phyloP scores from a whole-genome alignment of 2,113 vertebrate genomes.

The Condylura cristata region DNA sequence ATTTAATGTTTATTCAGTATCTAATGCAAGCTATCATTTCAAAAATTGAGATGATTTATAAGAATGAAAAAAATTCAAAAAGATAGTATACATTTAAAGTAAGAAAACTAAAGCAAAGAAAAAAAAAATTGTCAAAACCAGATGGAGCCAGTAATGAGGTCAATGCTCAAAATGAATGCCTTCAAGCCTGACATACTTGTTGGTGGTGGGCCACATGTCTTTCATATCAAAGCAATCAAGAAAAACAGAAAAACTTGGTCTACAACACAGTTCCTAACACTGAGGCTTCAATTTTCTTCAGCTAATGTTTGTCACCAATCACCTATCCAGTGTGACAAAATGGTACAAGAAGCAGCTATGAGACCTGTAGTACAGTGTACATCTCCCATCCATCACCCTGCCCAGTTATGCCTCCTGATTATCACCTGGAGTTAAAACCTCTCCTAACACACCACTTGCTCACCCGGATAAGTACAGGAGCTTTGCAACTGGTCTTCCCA shows the following conservation, averaged over 20 bases:
- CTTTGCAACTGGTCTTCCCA: neutral
- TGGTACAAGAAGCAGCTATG: too few relatives aligned
- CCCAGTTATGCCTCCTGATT: neutral
- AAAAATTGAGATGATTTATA: neutral
- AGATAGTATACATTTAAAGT: neutral
- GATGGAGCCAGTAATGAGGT: neutral
- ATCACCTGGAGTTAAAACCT: neutral
- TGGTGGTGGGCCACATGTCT: neutral
- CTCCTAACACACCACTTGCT: neutral
- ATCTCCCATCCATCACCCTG: neutral
- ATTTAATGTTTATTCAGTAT: neutral
- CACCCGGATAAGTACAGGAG: neutral
- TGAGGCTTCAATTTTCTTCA: neutral
- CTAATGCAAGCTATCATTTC: neutral
- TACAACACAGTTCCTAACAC: neutral
- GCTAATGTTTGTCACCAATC: neutral
- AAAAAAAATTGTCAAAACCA: neutral
- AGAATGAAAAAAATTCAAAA: neutral
- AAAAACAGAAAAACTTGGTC: neutral
- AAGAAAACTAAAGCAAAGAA: neutral
- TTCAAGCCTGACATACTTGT: neutral
- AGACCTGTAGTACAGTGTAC: neutral
- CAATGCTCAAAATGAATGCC: neutral
- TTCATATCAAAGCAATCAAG: neutral
- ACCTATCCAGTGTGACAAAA: neutral